Base-by-base conservation (phyloP, 1,140 invertebrate genomes). In the Bombus fervidus region DNA sequence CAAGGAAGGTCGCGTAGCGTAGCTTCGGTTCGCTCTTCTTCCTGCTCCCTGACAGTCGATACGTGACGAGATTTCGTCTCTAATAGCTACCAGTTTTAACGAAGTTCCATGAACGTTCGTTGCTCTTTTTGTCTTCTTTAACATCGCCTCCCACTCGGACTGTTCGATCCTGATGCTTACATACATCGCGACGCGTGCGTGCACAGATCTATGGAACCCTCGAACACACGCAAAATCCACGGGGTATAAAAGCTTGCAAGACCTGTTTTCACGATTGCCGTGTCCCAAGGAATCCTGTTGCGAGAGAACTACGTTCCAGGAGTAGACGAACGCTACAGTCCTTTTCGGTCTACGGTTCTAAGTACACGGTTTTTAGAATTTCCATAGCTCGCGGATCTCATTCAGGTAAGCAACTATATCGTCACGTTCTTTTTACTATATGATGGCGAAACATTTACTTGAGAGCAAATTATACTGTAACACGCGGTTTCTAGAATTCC, bases 231-330 rank as follows among this genome's bases (percentile, higher is more conserved):
- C 18, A 43, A 85, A 79, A 81, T 87, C 83, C 82, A 47, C 41
- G 34, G 72, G 25, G 73, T 85, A 90, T 91, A 91, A 91, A 91
- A 72, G 75, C 83, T 34, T 86, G 83, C 79, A 90, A 88, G 91
- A 91, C 90, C 90, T 92, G 90, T 92, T 90, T 81, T 87, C 72
- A 59, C 64, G 85, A 82, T 90, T 81, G 74, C 72, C 81, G 81
- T 76, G 78, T 91, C 82, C 85, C 37, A 59, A 71, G 77, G 81
- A 83, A 82, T 91, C 76, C 79, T 75, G 79, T 71, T 22, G 71
- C 34, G 69, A 31, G 53, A 62, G 62, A 77, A 47, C 62, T 76
- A 64, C 86, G 41, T 72, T 66, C 86, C 69, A 85, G 88, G 78
- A 86, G 86, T 88, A 86, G 81, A 91, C 84, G 57, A 34, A 78